Base-by-base conservation (phyloP, 2,113 vertebrate species). In the Notarius lentiginosus region DNA sequence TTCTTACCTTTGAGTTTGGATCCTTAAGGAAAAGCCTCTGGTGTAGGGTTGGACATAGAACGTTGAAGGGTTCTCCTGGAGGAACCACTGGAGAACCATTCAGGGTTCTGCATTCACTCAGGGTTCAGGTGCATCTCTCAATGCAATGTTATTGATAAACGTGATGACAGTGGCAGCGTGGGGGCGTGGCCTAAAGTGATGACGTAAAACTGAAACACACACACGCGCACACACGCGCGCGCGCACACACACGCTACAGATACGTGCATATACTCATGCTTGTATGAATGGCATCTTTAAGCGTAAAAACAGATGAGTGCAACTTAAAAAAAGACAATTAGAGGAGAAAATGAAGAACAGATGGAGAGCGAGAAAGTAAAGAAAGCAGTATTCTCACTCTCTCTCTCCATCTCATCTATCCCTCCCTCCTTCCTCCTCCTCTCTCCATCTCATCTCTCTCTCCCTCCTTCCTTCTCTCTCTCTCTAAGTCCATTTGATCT, bases 241-340 rank as follows among this genome's bases (percentile, higher is more conserved):
- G n/a, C n/a, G n/a, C 58, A 20, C 58, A 27, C 56, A 47, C 79
- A 61, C 79, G 22, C 79, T 27, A 22, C n/a, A 53, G 51, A 53
- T 11, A 4, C 56, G 8, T 7, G 7, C 15, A 58, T 7, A 55
- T 14, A 11, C 95, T 94, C 95, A 95, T 96, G 96, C 94, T 95
- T 92, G 92, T 92, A 93, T 96, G 96, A 97, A 95, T 97, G 96
- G 96, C 96, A 97, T 95, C 91, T 91, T 95, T 95, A 95, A 95
- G 95, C 95, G 94, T 96, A 90, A 96, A 97, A 97, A 97, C 96
- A 97, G 94, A 96, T 96, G 96, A 96, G 96, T 96, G 95, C 95
- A 96, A 96, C 96, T 96, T 94, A 93, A 95, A 96, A 96, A 96
- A 92, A 96, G 95, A 95, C 96, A 97, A 96, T 96, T 96, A 95